Evolutionary conservation across 2,797 vertebrate genomes (phyloP), one percentile per base, ranked within the genome.

Genomic region (Uromys caudimaculatus): DNA sequence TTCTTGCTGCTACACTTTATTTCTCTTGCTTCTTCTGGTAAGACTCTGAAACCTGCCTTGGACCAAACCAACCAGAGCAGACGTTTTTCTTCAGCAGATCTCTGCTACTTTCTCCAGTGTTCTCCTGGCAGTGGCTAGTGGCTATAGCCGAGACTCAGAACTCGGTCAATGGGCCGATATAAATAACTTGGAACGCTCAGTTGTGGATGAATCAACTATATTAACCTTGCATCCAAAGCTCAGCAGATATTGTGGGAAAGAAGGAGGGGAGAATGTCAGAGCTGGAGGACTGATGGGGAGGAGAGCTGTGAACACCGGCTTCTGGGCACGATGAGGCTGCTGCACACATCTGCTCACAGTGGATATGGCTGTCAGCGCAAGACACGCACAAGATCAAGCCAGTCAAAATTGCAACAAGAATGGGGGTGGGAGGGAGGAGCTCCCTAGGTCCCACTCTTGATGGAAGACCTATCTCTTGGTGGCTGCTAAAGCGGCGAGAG

Each of bases 21-120:
- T 38, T 41, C 13, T 93, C 58, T 44, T 50, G 19, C 35, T 50
- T 38, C 73, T 92, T 54, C 73, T 69, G 67, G 13, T 6, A 84
- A 67, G n/a, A 89, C 75, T 50, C 75, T 38, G 56, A 89, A 92
- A 94, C 17, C 47, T 82, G 79, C 24, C 52, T 79, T 88, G 76
- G 64, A 90, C 58, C 23, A 67, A 91, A 82, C 47, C 10, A 21
- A 79, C 21, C 21, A 89, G 62, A 50, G 69, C 11, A 21, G 94
- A 50, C 17, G 19, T 29, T 52, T 32, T 27, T 60, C 56, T 71
- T 54, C 62, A 44, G 29, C 10, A 79, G 91, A 62, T 75, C 73
- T 32, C 69, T 9, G 38, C 35, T 60, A 44, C 83, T 77, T 52
- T 47, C 41, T n/a, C 17, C 58, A 35, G 62, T 44, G 29, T 24